phyloP scores from a whole-genome alignment of 2,888 invertebrate species.

The Villa cingulata region DNA sequence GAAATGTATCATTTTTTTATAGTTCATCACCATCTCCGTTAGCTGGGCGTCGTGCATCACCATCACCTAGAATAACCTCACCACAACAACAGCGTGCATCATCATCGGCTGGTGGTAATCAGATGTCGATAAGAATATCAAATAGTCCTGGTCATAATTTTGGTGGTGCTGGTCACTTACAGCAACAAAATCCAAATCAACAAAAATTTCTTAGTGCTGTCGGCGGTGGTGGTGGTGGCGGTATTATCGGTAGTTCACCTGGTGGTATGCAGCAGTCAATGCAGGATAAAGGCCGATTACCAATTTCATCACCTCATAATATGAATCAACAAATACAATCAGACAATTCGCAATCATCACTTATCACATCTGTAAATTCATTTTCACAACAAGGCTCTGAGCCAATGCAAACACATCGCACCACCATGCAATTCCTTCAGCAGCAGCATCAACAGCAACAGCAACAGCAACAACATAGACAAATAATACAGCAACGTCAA shows the following conservation, averaged over 20 bases:
- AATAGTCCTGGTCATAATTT: constrained; percentile 36
- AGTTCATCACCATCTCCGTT: constrained; percentile 39
- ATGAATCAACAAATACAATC: background rate
- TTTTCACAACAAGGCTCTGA: background rate
- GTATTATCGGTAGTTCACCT: constrained; percentile 22
- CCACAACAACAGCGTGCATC: constrained; percentile 37
- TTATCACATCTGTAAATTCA: background rate
- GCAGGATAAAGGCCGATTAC: background rate
- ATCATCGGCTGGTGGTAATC: constrained; percentile 13
- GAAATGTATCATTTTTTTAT: background rate
- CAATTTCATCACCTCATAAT: background rate
- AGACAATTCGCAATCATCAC: background rate
- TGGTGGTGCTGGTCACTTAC: background rate
- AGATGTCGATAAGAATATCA: constrained; percentile 30
- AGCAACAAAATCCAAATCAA: background rate
- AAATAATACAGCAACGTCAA: background rate
- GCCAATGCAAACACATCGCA: background rate
- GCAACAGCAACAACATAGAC: background rate
- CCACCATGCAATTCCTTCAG: background rate
- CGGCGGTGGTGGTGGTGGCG: constrained; percentile 16
- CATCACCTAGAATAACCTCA: constrained; percentile 41
- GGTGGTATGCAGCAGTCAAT: too few species aligned
- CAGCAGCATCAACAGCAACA: too few species aligned
- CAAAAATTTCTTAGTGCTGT: constrained; percentile 21
- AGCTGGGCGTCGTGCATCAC: constrained; percentile 35